Base-by-base conservation (phyloP, 2,888 invertebrate species). In the Drosophila mimetica region DNA sequence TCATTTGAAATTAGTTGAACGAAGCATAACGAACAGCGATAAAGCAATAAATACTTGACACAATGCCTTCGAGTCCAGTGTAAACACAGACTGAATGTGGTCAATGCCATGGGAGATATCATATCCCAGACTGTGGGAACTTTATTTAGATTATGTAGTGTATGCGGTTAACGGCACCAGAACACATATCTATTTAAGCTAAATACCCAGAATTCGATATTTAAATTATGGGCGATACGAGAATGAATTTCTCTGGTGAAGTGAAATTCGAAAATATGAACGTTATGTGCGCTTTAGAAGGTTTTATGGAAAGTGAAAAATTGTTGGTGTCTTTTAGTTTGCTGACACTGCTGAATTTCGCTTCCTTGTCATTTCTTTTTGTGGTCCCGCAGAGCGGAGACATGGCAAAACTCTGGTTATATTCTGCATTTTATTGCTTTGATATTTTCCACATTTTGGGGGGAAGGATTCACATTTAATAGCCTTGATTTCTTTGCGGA, bases 1-100 rank as follows among this genome's bases (percentile, higher is more conserved):
- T 79, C 75, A 71, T 82, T 86, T 86, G 72, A 83, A 86, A 86
- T 88, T 76, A 79, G 75, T 79, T 77, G 70, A 86, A 86, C 70
- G 79, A 65, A 88, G 58, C 67, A 88, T 74, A 88, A 76, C 22
- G 55, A 36, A 66, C 20, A 60, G 57, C 65, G 73, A 76, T 76
- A 76, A 77, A 70, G 50, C 77, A 73, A 79, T 83, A 88, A 83
- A 83, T 88, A 83, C 58, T 74, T 74, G 71, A 82, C 70, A 74
- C 69, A 63, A 47, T 54, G 46, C 52, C 28, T 28, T 52, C 11
- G 30, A 46, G 34, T 34, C 42, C 4, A 14, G 36, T n/a, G 57
- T 79, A 81, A 82, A 88, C 83, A 88, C 69, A 32, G 36, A 61
- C 39, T 63, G 16, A 16, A 46, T 46, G 30, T 46, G 46, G 30